Conservation (phyloP, 2,797 vertebrate genomes). For the Sebastes taczanowskii region DNA sequence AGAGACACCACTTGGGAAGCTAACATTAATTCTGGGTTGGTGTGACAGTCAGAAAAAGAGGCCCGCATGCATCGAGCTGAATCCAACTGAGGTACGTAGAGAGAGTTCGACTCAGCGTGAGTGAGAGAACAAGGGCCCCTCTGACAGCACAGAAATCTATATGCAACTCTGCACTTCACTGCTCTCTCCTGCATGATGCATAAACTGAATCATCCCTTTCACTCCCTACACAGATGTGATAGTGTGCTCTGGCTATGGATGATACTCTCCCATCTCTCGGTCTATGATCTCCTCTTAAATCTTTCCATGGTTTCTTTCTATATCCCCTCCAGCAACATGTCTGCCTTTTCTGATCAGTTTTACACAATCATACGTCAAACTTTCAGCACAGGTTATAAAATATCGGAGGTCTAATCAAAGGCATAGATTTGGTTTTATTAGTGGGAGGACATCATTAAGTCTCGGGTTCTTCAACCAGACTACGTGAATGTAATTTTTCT, state of each 20-base stretch:
- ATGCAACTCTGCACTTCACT: conserved; percentile 72
- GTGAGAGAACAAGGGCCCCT: conserved; percentile 70
- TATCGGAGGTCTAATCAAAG: neutral
- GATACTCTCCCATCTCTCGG: conserved; percentile 51
- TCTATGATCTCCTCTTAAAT: conserved; percentile 53
- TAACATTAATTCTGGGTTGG: conserved; percentile 61
- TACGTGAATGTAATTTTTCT: neutral
- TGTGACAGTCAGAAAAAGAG: conserved; percentile 52
- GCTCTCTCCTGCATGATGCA: conserved; percentile 73
- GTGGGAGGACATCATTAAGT: neutral
- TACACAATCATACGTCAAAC: neutral
- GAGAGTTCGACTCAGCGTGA: conserved; percentile 43
- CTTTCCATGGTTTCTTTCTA: conserved; percentile 3
- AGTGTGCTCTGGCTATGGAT: conserved; percentile 63
- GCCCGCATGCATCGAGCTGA: conserved; percentile 35
- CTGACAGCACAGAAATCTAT: conserved; percentile 75
- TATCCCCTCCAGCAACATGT: conserved; percentile 20
- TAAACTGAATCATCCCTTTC: conserved; percentile 80
- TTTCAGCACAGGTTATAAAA: neutral
- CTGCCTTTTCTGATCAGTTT: neutral
- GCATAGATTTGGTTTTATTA: neutral
- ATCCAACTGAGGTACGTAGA: conserved; percentile 42
- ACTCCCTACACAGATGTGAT: conserved; percentile 68
- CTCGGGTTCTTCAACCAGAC: neutral
- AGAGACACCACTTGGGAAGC: conserved; percentile 43